These are phyloP conservation scores for Cataglyphis altisquamis DNA, from an alignment of 2,888 invertebrate species.

Conservation along the genomic window DNA sequence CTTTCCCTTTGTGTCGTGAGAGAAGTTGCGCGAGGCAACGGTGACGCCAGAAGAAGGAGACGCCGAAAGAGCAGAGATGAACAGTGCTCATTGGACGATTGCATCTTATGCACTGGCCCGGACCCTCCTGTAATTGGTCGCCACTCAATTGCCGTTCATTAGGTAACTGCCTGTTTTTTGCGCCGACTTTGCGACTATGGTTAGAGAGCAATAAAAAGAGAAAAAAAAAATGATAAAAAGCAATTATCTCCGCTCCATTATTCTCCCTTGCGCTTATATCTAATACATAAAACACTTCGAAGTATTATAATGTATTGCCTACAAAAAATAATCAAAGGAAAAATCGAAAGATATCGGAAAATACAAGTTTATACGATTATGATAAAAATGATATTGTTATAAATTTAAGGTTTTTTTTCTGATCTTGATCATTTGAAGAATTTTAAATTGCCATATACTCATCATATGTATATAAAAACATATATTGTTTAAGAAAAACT, in stretches of 20 bases:
- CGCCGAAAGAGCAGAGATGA: conserved; percentile 73
- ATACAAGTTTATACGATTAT: neutral
- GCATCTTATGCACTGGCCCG: conserved; percentile 78
- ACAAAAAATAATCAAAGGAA: neutral
- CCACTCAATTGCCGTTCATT: conserved; percentile 84
- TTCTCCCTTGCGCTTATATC: conserved; percentile 47
- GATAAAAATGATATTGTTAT: neutral
- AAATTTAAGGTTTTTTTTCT: neutral
- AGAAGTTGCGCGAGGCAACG: conserved; percentile 43
- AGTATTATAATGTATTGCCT: neutral
- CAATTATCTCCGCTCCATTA: conserved; percentile 54
- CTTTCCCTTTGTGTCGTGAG: conserved; percentile 35
- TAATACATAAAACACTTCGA: conserved; percentile 71
- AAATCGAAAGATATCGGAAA: neutral
- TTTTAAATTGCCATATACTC: neutral
- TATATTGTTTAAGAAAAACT: neutral
- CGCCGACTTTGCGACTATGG: conserved; percentile 73
- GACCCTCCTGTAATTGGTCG: conserved; percentile 84
- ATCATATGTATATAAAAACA: neutral
- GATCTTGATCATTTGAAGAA: neutral
- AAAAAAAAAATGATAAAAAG: conserved; percentile 42
- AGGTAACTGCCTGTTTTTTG: conserved; percentile 81
- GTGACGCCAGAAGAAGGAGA: conserved; percentile 59
- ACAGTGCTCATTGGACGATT: conserved; percentile 82
- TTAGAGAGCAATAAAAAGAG: conserved; percentile 43